phyloP scores from a whole-genome alignment of 2,797 vertebrate species.

The Sphaeramia orbicularis region DNA sequence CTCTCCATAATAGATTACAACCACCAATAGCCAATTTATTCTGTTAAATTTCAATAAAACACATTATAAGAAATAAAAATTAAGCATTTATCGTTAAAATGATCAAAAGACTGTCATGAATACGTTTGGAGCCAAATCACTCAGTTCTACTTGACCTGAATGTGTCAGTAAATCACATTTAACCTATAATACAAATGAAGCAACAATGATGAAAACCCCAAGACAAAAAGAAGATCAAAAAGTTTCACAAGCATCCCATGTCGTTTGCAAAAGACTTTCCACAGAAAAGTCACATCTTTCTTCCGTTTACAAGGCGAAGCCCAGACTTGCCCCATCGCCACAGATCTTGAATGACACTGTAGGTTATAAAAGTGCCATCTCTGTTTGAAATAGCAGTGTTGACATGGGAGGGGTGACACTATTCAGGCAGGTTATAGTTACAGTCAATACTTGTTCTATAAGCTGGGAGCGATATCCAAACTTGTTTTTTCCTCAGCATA shows the following conservation, averaged over 20 bases:
- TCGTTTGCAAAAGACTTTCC: not conserved
- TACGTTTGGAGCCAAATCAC: no score
- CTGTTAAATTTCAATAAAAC: no score
- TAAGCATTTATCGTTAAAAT: no score
- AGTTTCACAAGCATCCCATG: no score
- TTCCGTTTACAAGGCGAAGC: not conserved
- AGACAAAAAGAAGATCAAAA: not conserved
- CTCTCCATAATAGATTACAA: no score
- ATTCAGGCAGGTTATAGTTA: conserved; percentile 11
- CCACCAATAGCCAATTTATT: no score
- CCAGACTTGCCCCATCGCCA: not conserved
- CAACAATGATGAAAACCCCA: no score
- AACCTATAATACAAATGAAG: not conserved
- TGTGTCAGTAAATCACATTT: no score
- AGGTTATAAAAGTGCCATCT: conserved; percentile 7
- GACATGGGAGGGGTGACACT: conserved; percentile 11
- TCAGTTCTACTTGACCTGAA: not conserved
- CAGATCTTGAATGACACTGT: conserved; percentile 4
- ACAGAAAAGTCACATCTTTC: not conserved
- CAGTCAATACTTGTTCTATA: not conserved
- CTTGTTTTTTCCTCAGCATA: not conserved
- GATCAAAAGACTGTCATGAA: no score
- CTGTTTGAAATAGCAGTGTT: conserved; percentile 57
- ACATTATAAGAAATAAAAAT: no score
- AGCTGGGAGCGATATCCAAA: not conserved